Evolutionary conservation across 2,888 invertebrate species (phyloP).

Genomic region (Eupithecia vulgata): DNA sequence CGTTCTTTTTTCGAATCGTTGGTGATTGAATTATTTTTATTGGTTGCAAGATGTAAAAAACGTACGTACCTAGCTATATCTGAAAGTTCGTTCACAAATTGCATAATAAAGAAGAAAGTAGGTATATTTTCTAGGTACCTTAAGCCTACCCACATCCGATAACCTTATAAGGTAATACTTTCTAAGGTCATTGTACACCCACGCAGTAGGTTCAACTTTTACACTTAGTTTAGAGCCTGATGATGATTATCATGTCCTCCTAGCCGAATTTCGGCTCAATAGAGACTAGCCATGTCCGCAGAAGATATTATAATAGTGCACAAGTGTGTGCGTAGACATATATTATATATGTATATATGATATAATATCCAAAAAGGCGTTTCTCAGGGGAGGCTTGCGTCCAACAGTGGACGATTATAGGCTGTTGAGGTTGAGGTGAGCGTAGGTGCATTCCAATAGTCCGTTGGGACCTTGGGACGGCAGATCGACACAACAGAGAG

Average conservation of each 20-base stretch:
- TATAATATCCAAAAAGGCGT: too few species aligned
- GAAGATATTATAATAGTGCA: not conserved
- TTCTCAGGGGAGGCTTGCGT: too few species aligned
- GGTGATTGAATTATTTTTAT: not conserved
- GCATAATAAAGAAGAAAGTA: not conserved
- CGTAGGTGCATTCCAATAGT: too few species aligned
- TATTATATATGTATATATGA: too few species aligned
- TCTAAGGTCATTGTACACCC: not conserved
- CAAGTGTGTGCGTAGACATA: not conserved
- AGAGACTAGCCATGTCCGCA: not conserved
- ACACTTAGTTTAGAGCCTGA: not conserved
- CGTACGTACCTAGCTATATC: not conserved
- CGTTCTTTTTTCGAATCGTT: slow-evolving; percentile 15
- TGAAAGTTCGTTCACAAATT: not conserved
- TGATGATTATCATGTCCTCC: not conserved
- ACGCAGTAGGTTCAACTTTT: not conserved
- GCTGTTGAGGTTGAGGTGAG: too few species aligned
- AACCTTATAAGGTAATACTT: not conserved
- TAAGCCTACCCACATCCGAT: not conserved
- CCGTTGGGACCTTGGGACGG: too few species aligned
- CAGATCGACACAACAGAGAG: not conserved
- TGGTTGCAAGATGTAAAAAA: not conserved
- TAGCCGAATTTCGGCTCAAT: not conserved
- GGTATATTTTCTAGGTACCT: not conserved
- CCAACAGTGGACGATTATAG: too few species aligned